Base-by-base conservation (phyloP, 2,113 vertebrate species). In the Willisornis vidua region DNA sequence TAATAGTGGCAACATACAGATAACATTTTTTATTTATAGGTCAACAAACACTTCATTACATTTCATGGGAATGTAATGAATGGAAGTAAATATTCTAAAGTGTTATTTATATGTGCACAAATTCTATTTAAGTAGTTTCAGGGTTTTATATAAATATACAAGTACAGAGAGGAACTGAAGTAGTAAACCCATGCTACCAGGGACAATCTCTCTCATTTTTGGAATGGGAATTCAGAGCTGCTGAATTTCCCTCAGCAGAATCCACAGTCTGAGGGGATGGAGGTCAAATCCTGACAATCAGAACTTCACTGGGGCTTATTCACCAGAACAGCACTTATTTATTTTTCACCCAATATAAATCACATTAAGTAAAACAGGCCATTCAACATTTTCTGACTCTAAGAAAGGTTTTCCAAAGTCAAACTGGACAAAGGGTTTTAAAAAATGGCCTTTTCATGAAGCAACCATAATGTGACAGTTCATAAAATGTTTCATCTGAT, bases 331-430 rank as follows among this genome's bases (percentile, higher is more conserved):
- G 77, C 6, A 13, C 24, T 93, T 68, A 1, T 62, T 79, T 55
- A 63, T 91, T 94, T 94, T 73, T 85, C 51, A 87, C 74, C 58
- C 71, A 83, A 85, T 55, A 88, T 43, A 85, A 92, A 90, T 80
- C 67, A 87, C 77, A 65, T 68, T 65, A 63, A 61, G 39, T 75
- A 78, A 78, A 89, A 28, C 17, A 78, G 66, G 74, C 71, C 90
- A 96, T 85, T 93, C 96, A 96, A 83, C 84, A 89, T 94, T 96
- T 96, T 95, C 62, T 48, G 62, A 82, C 85, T 94, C 71, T 58
- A 85, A 91, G 84, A 77, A 78, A 89, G 33, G 66, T 37, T 78
- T 78, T 73, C 49, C 54, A 71, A 93, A 91, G 41, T 59, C 86
- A 68, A 82, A 63, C 2, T 72, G 22, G 45, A 87, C n/a, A 55